Evolutionary conservation across 2,113 vertebrate genomes (phyloP), one percentile per base, ranked within the genome.

Genomic region (Alligator mississippiensis): DNA sequence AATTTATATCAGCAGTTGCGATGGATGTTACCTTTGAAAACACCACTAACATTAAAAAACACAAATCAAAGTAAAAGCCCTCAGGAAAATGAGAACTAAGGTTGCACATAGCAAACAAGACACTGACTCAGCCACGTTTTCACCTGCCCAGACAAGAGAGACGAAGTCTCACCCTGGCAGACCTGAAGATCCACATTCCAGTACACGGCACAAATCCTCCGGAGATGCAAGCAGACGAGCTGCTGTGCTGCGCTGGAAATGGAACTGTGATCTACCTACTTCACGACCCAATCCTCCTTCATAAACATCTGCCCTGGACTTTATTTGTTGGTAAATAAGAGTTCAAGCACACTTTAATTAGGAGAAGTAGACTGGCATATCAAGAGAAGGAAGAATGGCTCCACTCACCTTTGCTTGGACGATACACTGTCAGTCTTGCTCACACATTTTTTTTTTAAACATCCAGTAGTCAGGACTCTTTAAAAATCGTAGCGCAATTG

Each of bases 81-180:
- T 2, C 14, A 12, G 68, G 59, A 83, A 63, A 21, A 22, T 54
- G 58, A 28, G 28, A 63, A 72, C 11, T 82, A 91, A 89, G 74
- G 58, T 81, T 94, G 88, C 18, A 3, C 68, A 88, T 77, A 86
- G 91, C 75, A 81, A 4, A 77, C 28, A 77, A 82, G 61, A 74
- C 95, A 85, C 77, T 75, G 84, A 92, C 92, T 97, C 93, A 88
- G 47, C 61, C 94, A 85, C 89, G 86, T 93, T 96, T 95, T 90
- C 21, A 22, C 75, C 64, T 78, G 75, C 83, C 34, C 80, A 59
- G 75, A 88, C 61, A 79, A 57, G 47, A 64, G 30, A 95, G 64
- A 70, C n/a, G 78, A 95, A 83, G 13, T 70, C 82, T 93, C 57
- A 79, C 86, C 88, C 78, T 10, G 84, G 64, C 80, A 84, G 19